phyloP scores from a whole-genome alignment of 1,140 invertebrate species.

The Chironomus tepperi region DNA sequence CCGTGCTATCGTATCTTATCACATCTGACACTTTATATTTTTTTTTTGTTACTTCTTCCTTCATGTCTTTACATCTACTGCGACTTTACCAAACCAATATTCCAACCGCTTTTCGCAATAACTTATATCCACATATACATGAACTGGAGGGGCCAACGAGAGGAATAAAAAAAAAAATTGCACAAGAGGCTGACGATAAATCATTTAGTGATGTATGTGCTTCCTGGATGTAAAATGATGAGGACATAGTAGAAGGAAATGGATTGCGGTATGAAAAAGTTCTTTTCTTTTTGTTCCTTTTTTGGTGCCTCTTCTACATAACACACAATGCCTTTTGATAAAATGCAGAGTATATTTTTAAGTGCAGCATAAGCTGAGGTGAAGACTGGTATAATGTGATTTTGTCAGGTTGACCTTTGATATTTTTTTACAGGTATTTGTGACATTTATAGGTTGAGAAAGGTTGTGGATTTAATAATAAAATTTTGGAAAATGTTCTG shows the following conservation, averaged over 20 bases:
- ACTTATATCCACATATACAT: no score
- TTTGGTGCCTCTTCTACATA: neutral
- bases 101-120: no score
- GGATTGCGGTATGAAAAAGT: neutral
- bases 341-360: no score
- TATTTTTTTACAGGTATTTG: no score
- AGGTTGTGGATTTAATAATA: no score
- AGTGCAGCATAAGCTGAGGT: no score
- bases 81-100: neutral
- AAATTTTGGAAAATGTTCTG: no score
- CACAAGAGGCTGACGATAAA: neutral
- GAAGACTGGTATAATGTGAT: no score
- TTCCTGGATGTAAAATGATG: neutral
- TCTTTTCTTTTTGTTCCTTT: neutral
- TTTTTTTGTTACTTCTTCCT: neutral
- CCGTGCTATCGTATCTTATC: neutral
- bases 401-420: no score
- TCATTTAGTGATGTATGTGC: neutral
- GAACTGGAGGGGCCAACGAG: neutral
- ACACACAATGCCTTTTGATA: no score
- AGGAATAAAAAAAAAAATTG: neutral
- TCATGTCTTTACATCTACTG: neutral
- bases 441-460: no score
- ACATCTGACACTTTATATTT: slow-evolving; percentile 13
- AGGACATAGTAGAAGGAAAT: neutral